Evolutionary conservation across 2,888 invertebrate species (phyloP).

Genomic region (Catocala sponsa): DNA sequence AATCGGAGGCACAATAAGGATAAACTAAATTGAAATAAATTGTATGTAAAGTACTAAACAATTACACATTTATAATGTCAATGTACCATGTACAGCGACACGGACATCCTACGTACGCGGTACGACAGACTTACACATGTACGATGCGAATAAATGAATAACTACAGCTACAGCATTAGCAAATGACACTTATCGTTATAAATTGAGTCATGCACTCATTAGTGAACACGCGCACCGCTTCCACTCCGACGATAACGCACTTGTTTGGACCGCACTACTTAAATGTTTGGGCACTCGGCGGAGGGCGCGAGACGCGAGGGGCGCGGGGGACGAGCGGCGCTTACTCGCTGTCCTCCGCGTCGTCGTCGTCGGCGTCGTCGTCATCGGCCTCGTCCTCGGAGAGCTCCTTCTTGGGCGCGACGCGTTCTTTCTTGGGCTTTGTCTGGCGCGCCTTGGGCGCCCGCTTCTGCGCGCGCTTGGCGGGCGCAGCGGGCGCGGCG

Average conservation of each 20-base stretch:
- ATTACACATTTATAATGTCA: slow-evolving; percentile 1
- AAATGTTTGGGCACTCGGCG: not conserved
- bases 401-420: slow-evolving; percentile 71
- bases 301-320: not conserved
- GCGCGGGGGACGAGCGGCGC: slow-evolving; percentile 7
- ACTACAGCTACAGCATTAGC: slow-evolving; percentile 5
- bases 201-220: slow-evolving; percentile 1
- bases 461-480: slow-evolving; percentile 80
- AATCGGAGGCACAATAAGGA: not conserved
- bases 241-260: not conserved
- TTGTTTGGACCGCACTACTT: not conserved
- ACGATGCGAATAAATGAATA: slow-evolving; percentile 13
- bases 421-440: slow-evolving; percentile 58
- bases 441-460: slow-evolving; percentile 55
- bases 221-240: not conserved
- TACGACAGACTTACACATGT: slow-evolving; percentile 5
- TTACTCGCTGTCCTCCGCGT: slow-evolving; percentile 80
- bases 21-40: not conserved
- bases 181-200: slow-evolving; percentile 1
- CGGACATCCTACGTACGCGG: too few species aligned
- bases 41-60: not conserved
- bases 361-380: slow-evolving; percentile 84
- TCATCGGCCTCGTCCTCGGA: slow-evolving; percentile 85
- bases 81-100: not conserved
- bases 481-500: slow-evolving; percentile 84